Evolutionary conservation across 2,113 vertebrate species (phyloP).

Genomic region (Nettapus auritus): DNA sequence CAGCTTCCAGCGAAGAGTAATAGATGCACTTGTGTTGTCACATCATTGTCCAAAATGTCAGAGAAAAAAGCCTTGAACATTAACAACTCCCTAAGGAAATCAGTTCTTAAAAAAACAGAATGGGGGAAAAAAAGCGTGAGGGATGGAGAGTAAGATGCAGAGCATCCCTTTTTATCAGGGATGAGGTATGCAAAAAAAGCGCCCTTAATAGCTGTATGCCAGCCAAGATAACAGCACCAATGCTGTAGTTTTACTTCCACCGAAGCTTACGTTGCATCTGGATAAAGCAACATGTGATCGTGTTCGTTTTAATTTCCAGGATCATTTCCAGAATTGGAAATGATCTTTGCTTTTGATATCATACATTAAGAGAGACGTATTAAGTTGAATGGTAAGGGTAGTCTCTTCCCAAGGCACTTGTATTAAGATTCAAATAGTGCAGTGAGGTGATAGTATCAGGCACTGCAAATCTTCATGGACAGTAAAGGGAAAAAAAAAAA

Average conservation of each 20-base stretch:
- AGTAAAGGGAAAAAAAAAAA: background rate
- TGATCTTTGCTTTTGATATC: background rate
- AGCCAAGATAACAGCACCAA: background rate
- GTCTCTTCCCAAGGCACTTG: background rate
- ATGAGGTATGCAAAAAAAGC: background rate
- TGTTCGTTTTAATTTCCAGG: conserved; percentile 3
- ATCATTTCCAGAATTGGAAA: background rate
- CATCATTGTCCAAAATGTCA: conserved; percentile 60
- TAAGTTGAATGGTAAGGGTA: conserved; percentile 1
- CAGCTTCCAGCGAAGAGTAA: conserved; percentile 50
- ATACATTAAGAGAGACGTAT: background rate
- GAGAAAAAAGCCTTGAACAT: conserved; percentile 41
- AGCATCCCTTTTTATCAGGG: background rate
- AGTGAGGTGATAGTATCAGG: background rate
- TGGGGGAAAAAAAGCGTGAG: background rate
- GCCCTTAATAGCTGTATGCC: background rate
- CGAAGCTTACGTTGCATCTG: background rate
- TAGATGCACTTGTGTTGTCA: conserved; percentile 59
- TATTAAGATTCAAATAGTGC: conserved; percentile 24
- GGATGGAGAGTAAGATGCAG: background rate
- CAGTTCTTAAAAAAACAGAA: conserved; percentile 13
- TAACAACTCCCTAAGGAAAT: conserved; percentile 60
- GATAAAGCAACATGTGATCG: background rate
- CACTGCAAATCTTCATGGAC: background rate
- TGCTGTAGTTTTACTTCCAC: background rate